Evolutionary conservation across 2,888 invertebrate species (phyloP), one percentile per base, ranked within the genome.

Genomic region (Neoitamus cyanurus): DNA sequence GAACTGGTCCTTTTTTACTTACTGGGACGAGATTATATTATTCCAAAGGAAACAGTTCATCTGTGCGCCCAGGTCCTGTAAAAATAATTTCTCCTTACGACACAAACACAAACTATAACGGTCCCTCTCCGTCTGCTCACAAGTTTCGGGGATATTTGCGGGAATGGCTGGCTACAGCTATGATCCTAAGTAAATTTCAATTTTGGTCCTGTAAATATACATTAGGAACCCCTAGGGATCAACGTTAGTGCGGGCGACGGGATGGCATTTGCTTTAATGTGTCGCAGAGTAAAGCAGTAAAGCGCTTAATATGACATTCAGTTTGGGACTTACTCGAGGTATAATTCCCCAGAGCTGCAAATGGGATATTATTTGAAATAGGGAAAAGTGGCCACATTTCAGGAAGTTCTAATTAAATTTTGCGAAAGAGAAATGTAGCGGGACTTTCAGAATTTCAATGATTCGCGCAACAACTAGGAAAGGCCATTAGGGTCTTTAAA

Each of bases 171-270:
- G 15, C 20, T 73, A 73, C 73, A 73, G n/a, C 34, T 73, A 73
- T 73, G 73, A 73, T 73, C 73, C 73, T 37, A 73, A 73, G 34
- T 34, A 73, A 73, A 73, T 73, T 73, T 73, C 36, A 73, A 73
- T 34, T 36, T 73, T 36, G 37, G 20, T n/a, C 73, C 20, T 73
- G 73, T 73, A 73, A 70, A 70, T 70, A 30, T 31, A 36, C 36
- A 73, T 58, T 58, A 20, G 58, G 58, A 58, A 20, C 20, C 58
- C n/a, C 58, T 1, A 20, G 58, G 58, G 58, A 58, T 58, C 42
- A 42, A 4, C n/a, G 5, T 9, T 58, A 20, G 20, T 13, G 2
- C 1, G 20, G 25, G 58, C 9, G 58, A 6, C 3, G 58, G 58
- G 7, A 25, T 58, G 25, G 20, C 58, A 58, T 58, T 58, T 9